Base-by-base conservation (phyloP, 1,140 invertebrate genomes). In the Acromyrmex heyeri region DNA sequence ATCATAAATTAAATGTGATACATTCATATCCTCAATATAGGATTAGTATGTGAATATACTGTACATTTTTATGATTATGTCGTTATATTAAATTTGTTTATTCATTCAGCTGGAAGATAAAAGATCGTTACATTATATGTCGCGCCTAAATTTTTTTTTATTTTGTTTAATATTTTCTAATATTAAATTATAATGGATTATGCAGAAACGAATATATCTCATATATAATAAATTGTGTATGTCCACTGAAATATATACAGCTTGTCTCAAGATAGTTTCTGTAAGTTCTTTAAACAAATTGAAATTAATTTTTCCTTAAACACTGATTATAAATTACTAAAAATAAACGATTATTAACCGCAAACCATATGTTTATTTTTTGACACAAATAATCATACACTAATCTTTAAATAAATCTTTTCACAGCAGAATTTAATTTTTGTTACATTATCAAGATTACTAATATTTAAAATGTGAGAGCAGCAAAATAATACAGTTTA, bases 31-130 rank as follows among this genome's bases (percentile, higher is more conserved):
- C 69, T 87, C 79, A 76, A 92, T 73, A 82, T 91, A 90, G 76
- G 69, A 82, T 90, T 88, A 91, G 78, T 81, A 82, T 72, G 83
- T 90, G 86, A 90, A 88, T 87, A 87, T 91, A 91, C 59, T 91
- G 85, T 92, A 92, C 87, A 94, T 93, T 69, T 30, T 69, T 93
- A 82, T 92, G 70, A 92, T 93, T 88, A 81, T 81, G 67, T 62
- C 83, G 79, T 77, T 91, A 89, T 53, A 72, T 91, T 91, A 90
- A 87, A 88, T 88, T 81, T 88, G 44, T 50, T 50, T 87, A 88
- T 88, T 81, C 85, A 82, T 90, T 78, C 72, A 89, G 77, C 78
- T 89, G 88, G 86, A 88, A 89, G 64, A 73, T 55, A 21, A 90
- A 50, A 90, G 75, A 87, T 90, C 76, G 55, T 24, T 83, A 72